Percentiles rank a stretch among this genome's conserved stretches.
phyloP scores from a whole-genome alignment of 64 coral and sea anemone genomes.

The Montipora capricornis region DNA sequence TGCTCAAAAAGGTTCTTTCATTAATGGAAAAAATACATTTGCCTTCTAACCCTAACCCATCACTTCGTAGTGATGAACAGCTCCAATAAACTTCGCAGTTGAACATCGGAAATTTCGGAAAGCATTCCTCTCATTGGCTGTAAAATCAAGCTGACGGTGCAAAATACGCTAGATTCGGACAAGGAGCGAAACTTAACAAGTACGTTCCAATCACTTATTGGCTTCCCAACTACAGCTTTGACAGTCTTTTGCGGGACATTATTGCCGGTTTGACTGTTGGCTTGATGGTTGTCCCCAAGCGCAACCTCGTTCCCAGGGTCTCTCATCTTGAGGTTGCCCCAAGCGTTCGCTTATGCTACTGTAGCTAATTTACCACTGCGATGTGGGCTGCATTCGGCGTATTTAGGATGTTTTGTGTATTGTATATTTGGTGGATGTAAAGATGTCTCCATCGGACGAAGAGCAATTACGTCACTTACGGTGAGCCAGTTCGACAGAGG shows the following conservation, averaged over 20 bases:
- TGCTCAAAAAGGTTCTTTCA: too few species aligned
- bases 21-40: neutral
- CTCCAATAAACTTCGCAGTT: neutral
- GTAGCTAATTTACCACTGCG: conserved; percentile 84
- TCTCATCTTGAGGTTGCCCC: too few species aligned
- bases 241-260: conserved; percentile 82
- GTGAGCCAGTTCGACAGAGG: conserved; percentile 46
- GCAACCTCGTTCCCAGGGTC: too few species aligned
- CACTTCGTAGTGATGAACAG: neutral
- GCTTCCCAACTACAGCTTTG: conserved; percentile 81
- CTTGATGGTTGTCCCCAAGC: conserved; percentile 95
- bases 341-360: conserved; percentile 88
- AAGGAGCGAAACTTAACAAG: neutral
- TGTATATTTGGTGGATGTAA: conserved; percentile 95
- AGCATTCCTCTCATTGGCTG: neutral
- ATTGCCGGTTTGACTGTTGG: conserved; percentile 95
- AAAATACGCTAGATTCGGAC: neutral
- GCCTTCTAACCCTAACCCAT: too few species aligned
- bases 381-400: conserved; percentile 88
- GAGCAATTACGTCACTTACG: conserved; percentile 93
- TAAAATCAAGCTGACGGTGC: neutral
- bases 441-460: conserved; percentile 85
- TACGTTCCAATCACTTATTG: conserved; percentile 79
- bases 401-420: conserved; percentile 94
- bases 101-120: neutral